Conservation (phyloP, 2,797 vertebrate genomes). For the Cossypha heuglini region DNA sequence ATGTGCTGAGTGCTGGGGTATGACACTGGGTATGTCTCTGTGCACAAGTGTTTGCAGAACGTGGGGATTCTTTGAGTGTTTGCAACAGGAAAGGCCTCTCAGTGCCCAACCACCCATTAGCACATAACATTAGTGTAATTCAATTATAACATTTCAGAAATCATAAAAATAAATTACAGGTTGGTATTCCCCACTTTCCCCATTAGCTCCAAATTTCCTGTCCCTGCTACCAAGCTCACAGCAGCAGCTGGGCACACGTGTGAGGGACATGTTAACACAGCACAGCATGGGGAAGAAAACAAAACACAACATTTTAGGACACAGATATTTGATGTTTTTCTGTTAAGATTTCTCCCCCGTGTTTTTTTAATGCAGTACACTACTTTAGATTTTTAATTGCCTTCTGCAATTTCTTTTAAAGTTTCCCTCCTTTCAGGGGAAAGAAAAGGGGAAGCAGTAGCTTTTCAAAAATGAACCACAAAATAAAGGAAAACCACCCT, state of each 20-base stretch:
- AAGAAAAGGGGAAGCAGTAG: not conserved
- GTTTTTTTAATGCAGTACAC: not conserved
- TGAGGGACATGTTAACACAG: not conserved
- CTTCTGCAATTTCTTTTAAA: not conserved
- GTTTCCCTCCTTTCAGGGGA: not conserved
- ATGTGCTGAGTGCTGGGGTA: not conserved
- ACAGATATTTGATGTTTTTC: not conserved
- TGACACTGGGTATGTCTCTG: not conserved
- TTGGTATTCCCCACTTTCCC: not conserved
- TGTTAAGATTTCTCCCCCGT: not conserved
- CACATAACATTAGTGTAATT: not conserved
- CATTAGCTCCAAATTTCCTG: not conserved
- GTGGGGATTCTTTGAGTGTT: not conserved
- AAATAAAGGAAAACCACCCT: not conserved
- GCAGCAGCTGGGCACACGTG: not conserved
- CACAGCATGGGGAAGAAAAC: not conserved
- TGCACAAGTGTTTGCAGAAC: not conserved
- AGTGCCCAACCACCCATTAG: not conserved
- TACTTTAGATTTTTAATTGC: not conserved
- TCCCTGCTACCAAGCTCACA: not conserved
- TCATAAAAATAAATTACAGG: not conserved
- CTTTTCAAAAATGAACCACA: slow-evolving; percentile 7
- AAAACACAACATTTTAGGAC: not conserved
- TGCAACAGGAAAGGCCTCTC: not conserved
- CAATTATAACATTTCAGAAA: not conserved